phyloP scores from a whole-genome alignment of 2,888 invertebrate species.

The Sepioteuthis lessoniana region DNA sequence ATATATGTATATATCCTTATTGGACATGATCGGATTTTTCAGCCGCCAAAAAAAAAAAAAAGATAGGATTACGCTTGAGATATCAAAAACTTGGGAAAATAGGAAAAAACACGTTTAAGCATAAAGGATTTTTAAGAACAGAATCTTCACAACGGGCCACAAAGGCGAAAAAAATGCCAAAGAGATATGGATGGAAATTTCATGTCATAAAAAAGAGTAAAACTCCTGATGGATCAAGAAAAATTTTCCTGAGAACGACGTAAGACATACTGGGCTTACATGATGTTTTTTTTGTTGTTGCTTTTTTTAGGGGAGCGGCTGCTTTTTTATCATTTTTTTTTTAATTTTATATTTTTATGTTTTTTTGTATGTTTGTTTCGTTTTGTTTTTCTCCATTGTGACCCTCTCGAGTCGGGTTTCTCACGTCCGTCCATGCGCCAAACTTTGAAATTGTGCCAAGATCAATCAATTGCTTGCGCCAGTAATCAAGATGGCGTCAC shows the following conservation, averaged over 20 bases:
- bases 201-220: neutral
- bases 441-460: neutral
- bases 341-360: too few relatives aligned
- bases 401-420: neutral
- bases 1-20: neutral
- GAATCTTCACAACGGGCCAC: neutral
- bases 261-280: too few relatives aligned
- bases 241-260: too few relatives aligned
- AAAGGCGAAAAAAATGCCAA: neutral
- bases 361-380: too few relatives aligned
- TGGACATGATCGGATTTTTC: neutral
- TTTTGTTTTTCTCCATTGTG: neutral
- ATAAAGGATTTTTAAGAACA: neutral
- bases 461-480: neutral
- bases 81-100: neutral
- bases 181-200: neutral
- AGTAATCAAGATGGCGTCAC: constrained; percentile 13
- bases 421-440: neutral
- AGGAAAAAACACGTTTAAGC: neutral
- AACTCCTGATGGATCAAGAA: neutral
- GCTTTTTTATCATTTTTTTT: too few relatives aligned
- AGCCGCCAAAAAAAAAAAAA: neutral
- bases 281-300: neutral
- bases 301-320: neutral
- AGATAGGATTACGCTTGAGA: neutral